Evolutionary conservation across 2,113 vertebrate species (phyloP), one percentile per base, ranked within the genome.

Genomic region (Xenotilapia flavipinnis): DNA sequence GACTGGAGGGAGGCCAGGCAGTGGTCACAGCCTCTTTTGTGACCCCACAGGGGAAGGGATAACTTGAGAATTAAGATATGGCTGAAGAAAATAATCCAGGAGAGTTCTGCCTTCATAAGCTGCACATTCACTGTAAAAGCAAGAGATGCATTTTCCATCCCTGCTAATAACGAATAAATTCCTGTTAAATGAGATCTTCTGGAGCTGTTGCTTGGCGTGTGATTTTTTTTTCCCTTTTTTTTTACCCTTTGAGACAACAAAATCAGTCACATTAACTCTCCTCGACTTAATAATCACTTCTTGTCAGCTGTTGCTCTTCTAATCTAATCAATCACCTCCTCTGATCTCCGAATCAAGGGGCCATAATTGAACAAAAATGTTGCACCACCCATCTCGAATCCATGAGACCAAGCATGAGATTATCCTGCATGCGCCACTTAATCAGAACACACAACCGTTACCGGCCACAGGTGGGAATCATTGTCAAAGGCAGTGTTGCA

Each of bases 401-500:
- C 49, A 80, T 45, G 62, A 83, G 75, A 60, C 45, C 33, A 10
- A 84, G 86, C 77, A 65, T 73, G 70, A 88, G 60, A 92, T 89
- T 77, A 40, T 88, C 75, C 87, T 47, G 51, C 81, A 85, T 47
- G 75, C 56, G 23, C 51, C 17, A 55, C 80, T 87, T 60, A 85
- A 80, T 90, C 90, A 81, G 42, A 83, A 83, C 89, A 54, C 83
- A 40, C 90, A 91, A 77, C 84, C 26, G 86, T 90, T 51, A 81
- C 91, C 85, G 58, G 81, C 55, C 90, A 94, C 95, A 96, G 95
- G 94, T 96, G 96, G 96, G 91, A 96, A 90, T 95, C 94, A 95
- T 96, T 96, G 89, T 58, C 92, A 92, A 90, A 95, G 92, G 86
- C 92, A 87, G 88, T 33, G 87, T 91, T 92, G 91, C 92, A 85